A percentile compares a stretch with the other conserved stretches of the same genome.
Evolutionary conservation across 2,888 invertebrate species (phyloP).

Genomic region (Hybos culiciformis): DNA sequence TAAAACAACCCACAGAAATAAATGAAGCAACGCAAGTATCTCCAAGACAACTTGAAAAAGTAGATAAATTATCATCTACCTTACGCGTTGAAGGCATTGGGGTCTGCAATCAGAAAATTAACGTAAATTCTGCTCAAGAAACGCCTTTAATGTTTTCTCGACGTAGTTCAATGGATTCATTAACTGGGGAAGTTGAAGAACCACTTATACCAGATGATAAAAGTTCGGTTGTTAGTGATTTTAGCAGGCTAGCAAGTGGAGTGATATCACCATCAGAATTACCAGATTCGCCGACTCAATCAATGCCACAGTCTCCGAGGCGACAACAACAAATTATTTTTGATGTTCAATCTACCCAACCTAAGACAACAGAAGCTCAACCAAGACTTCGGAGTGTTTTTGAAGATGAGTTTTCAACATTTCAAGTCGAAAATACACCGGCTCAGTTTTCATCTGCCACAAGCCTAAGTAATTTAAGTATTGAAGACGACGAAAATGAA

Average conservation of each 20-base stretch:
- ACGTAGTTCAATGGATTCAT: slow-evolving; percentile 79
- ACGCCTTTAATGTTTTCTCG: slow-evolving; percentile 94
- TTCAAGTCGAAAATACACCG: slow-evolving; percentile 77
- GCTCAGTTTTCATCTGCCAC: slow-evolving; percentile 74
- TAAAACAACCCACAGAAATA: slow-evolving; percentile 7
- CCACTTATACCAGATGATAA: slow-evolving; percentile 71
- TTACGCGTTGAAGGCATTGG: slow-evolving; percentile 12
- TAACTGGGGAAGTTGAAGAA: slow-evolving; percentile 63
- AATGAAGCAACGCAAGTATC: not conserved
- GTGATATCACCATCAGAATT: slow-evolving; percentile 86
- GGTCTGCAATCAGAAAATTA: slow-evolving; percentile 49
- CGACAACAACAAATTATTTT: slow-evolving; percentile 21
- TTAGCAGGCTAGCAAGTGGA: slow-evolving; percentile 78
- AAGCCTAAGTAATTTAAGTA: slow-evolving; percentile 74
- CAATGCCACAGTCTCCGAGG: slow-evolving; percentile 55
- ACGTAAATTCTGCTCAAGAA: slow-evolving; percentile 67
- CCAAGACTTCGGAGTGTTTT: slow-evolving; percentile 51
- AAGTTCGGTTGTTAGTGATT: slow-evolving; percentile 74
- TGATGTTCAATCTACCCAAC: slow-evolving; percentile 15
- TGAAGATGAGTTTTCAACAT: slow-evolving; percentile 62
- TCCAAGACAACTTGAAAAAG: slow-evolving; percentile 5
- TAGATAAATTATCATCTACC: slow-evolving; percentile 10
- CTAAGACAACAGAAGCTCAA: no score
- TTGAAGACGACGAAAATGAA: slow-evolving; percentile 70
- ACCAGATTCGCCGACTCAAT: slow-evolving; percentile 87